Evolutionary conservation across 1,140 invertebrate species (phyloP), one percentile per base, ranked within the genome.

Genomic region (Diuraphis noxia): DNA sequence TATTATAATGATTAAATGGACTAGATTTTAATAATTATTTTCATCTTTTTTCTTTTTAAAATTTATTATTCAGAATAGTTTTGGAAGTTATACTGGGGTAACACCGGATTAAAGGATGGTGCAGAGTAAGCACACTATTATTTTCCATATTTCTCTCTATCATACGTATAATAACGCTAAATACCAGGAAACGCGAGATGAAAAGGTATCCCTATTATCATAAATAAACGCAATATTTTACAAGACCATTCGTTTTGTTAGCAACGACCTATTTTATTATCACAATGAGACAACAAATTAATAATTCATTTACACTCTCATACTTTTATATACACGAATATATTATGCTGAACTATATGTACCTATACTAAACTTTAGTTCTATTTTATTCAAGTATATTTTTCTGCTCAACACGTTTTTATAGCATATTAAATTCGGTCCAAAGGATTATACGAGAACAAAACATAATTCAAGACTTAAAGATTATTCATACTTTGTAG

Each of bases 181-280:
- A 72, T n/a, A 72, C 56, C 56, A 72, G 56, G 56, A 72, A 72
- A 72, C 30, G 23, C 30, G 30, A n/a, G 34, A 72, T 13, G 56
- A 72, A 72, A 72, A 72, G 56, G n/a, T n/a, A 72, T 72, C 56
- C 56, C 30, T 72, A 72, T 72, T 72, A 43, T n/a, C n/a, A 34
- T 85, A 85, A 85, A 85, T n/a, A 85, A 85, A 85, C 1, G 40
- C 9, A 40, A 81, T 81, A 81, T 81, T 81, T 81, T 38, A 81
- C 79, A 40, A 81, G 38, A 81, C 36, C 36, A 81, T 10, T 25
- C 23, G 79, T 81, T 81, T 81, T 81, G 36, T 81, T 40, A 81
- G 3, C 38, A 81, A 36, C n/a, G 72, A 81, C 79, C 34, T 81
- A 81, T 81, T 25, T 81, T 81, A 38, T 38, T 40, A 81, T 25